Evolutionary conservation across 1,140 invertebrate genomes (phyloP), one percentile per base, ranked within the genome.

Genomic region (Triops longicaudatus): DNA sequence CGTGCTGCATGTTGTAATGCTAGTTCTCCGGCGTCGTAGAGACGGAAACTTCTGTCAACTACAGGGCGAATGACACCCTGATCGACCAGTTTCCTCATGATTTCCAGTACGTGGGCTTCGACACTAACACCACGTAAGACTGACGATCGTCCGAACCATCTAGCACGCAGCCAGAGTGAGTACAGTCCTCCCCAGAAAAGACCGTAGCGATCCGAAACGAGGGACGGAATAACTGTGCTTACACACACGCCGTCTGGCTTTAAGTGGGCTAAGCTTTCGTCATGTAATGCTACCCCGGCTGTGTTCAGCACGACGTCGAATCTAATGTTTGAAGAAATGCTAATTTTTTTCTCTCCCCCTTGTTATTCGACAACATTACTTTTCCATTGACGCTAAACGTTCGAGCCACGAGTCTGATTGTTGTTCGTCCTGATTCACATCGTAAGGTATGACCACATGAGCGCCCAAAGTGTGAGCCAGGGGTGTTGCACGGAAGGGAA

Each of bases 1-100:
- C 88, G 87, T 81, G 88, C 87, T 37, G 90, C 87, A 82, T 92
- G 90, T 74, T 88, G 85, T 26, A 92, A 82, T 1, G 91, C 91
- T 72, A 87, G 83, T 81, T 92, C 90, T 10, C 50, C 50, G 78
- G 91, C 90, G 80, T 91, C 88, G 81, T 90, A 87, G 11, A 90
- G 88, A 1, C 88, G 82, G 81, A 88, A 92, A 6, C 91, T 88
- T 79, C 85, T 87, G 78, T 89, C 88, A 4, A 90, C 86, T 11
- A 90, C 87, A 11, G 87, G 86, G 79, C 88, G 87, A 43, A 90
- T 79, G 75, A 86, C 82, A 73, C 88, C 85, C 6, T 84, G 82
- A 79, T 89, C 87, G 0, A 88, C 86, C 42, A 89, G 82, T 72
- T 86, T 82, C 7, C 84, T 81, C 12, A 90, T 81, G 73, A 84